These are phyloP conservation scores for Eurosta solidaginis DNA, from an alignment of 1,140 invertebrate genomes.

Conservation along the genomic window DNA sequence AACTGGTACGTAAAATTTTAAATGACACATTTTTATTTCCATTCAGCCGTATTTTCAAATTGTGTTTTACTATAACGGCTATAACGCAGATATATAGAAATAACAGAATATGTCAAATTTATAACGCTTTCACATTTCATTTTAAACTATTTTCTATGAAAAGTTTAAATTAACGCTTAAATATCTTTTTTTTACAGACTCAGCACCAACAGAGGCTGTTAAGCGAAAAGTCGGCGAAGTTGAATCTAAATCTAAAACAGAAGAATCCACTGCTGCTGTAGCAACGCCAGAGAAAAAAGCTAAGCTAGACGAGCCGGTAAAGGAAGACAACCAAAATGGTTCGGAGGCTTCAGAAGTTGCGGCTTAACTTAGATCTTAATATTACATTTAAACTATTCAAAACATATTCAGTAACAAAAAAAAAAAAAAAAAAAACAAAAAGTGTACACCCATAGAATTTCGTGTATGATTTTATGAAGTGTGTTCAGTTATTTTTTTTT, in stretches of 20 bases:
- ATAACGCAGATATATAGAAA: too few relatives aligned
- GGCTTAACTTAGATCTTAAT: constrained; percentile 45
- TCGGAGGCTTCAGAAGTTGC: constrained; percentile 57
- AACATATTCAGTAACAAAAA: constrained; percentile 34
- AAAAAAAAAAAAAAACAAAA: constrained; percentile 33
- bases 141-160: not conserved
- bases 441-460: constrained; percentile 29
- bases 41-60: not conserved
- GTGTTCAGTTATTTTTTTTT: constrained; percentile 20
- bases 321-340: constrained; percentile 57
- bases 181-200: constrained; percentile 39
- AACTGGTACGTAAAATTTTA: constrained; percentile 47
- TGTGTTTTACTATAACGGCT: too few relatives aligned
- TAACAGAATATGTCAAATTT: too few relatives aligned
- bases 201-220: constrained; percentile 51
- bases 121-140: too few relatives aligned
- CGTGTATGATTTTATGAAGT: constrained; percentile 28
- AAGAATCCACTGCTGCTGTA: constrained; percentile 49
- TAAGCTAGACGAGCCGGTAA: constrained; percentile 52
- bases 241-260: constrained; percentile 47
- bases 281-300: constrained; percentile 58
- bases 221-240: constrained; percentile 56
- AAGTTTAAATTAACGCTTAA: not conserved
- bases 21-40: too few relatives aligned
- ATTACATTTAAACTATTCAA: constrained; percentile 27